Evolutionary conservation across 2,888 invertebrate genomes (phyloP).

Genomic region (Esperia sulphurella): DNA sequence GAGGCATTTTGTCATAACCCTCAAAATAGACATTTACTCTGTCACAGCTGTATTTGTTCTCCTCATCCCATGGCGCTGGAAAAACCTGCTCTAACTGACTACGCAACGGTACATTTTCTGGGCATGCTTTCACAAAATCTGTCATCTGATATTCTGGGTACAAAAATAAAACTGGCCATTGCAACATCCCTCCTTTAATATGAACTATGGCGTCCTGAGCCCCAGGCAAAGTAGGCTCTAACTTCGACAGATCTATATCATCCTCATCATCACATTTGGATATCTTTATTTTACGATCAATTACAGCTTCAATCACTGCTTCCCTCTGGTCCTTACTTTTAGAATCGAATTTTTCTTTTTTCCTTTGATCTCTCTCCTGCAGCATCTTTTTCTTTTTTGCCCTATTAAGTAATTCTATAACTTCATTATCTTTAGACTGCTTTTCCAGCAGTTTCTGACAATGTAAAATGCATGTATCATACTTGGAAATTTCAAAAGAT

Average conservation of each 20-base stretch:
- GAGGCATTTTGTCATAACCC: constrained; percentile 80
- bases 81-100: constrained; percentile 80
- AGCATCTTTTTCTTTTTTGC: constrained; percentile 71
- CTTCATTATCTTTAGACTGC: constrained; percentile 76
- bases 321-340: constrained; percentile 62
- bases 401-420: constrained; percentile 43
- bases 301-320: constrained; percentile 57
- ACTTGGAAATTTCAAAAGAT: constrained; percentile 82
- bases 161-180: constrained; percentile 93
- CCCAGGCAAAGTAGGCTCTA: constrained; percentile 83
- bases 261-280: constrained; percentile 72
- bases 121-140: constrained; percentile 91
- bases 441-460: constrained; percentile 83
- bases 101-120: constrained; percentile 83
- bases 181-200: constrained; percentile 79
- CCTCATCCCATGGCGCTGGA: constrained; percentile 85
- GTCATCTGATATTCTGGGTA: constrained; percentile 94
- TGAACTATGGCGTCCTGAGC: constrained; percentile 82
- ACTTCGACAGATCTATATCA: constrained; percentile 69
- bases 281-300: constrained; percentile 73
- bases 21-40: constrained; percentile 87
- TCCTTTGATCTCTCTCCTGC: constrained; percentile 77
- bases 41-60: constrained; percentile 80
- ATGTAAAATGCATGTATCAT: constrained; percentile 84
- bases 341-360: constrained; percentile 59